Base-by-base conservation (phyloP, 2,113 vertebrate genomes). In the Hippocampus guttulatus region DNA sequence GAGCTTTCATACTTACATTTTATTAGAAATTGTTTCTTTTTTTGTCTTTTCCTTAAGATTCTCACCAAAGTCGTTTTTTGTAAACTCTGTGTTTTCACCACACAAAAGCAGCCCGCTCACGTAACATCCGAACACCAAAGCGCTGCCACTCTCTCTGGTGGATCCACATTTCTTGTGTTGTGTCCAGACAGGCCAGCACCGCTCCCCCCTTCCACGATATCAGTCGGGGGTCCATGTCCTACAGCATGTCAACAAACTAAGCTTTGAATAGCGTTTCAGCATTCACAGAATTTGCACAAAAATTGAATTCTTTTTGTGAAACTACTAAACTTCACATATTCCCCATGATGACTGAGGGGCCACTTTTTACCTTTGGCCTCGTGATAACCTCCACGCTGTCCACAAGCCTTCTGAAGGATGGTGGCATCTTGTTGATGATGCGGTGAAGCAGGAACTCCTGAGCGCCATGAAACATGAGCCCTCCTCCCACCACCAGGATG, bases 351-450 rank as follows among this genome's bases (percentile, higher is more conserved):
- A 60, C 51, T 9, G 7, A 60, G 15, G 16, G 16, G 27, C 21
- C 23, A 38, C 15, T 58, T 63, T 38, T 1, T 88, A 98, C 97
- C 95, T 99, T 99, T 43, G 97, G 97, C 64, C 96, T 93, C 63
- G 96, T 99, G 85, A 99, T 95, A 55, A 99, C 96, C 68, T 99
- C 97, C 72, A 99, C 95, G 10, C 95, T 99, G 89, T 99, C 97
- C 58, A 98, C 95, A 9, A 98, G 92, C 83, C 97, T 91, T 73
- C 97, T 92, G 83, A 99, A 99, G 6, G 97, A 99, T 0, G 97
- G 97, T 5, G 97, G 97, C 97, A 99, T 99, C 88, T 99, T 99
- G 90, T 99, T 98, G 79, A 99, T 94, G 83, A 99, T 96, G 84
- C 97, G 93, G 75, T 99, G 97, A 68, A 98, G 95, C 67, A 99